Percentiles rank a stretch among this genome's conserved stretches.
These are phyloP conservation scores for Wasmannia auropunctata DNA, from an alignment of 1,140 invertebrate species.

Conservation along the genomic window DNA sequence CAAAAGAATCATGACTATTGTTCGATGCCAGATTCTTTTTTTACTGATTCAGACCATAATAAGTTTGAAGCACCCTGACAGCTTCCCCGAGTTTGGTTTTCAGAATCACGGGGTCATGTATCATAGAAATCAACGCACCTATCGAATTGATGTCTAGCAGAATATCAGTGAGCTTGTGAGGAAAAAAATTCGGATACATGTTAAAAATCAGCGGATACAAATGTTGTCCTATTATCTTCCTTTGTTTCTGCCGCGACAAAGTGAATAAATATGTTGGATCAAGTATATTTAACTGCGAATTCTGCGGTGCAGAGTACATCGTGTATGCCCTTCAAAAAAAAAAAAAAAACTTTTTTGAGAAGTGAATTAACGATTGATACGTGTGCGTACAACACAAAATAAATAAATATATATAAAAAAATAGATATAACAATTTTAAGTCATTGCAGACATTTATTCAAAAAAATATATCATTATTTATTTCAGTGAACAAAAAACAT, in stretches of 20 bases:
- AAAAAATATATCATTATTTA: too few species aligned
- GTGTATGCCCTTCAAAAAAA: background rate
- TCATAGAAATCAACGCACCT: background rate
- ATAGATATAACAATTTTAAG: too few species aligned
- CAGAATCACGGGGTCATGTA: background rate
- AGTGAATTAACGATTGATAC: background rate
- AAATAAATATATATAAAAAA: background rate
- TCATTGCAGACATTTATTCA: too few species aligned
- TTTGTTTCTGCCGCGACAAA: background rate
- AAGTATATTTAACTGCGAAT: background rate
- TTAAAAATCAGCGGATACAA: background rate
- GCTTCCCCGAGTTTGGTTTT: background rate
- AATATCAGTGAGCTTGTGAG: background rate
- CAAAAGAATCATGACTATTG: too few species aligned
- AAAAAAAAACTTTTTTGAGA: background rate
- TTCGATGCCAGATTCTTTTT: too few species aligned
- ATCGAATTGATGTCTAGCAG: background rate
- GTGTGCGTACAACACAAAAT: background rate
- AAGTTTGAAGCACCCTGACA: background rate
- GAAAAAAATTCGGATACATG: background rate
- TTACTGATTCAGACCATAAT: background rate
- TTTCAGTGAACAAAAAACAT: too few species aligned
- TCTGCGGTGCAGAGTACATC: background rate
- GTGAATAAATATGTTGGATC: background rate
- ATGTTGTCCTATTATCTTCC: background rate